phyloP scores from a whole-genome alignment of 2,888 invertebrate genomes.

The Glaucopsyche alexis region DNA sequence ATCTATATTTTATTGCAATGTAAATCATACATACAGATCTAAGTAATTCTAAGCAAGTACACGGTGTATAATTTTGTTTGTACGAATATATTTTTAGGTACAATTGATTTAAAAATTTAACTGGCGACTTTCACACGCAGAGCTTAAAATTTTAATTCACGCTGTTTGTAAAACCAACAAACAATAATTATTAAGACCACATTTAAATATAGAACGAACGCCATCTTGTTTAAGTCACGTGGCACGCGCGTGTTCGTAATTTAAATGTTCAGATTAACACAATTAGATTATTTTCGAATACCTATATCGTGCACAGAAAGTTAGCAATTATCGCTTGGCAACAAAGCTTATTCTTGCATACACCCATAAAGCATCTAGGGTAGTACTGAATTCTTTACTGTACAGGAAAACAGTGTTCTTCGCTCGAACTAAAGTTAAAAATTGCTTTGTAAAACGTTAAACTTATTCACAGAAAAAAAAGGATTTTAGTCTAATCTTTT shows the following conservation, averaged over 20 bases:
- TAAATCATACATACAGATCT: too few species aligned
- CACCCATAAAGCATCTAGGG: neutral
- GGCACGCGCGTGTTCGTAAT: constrained; percentile 41
- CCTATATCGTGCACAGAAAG: constrained; percentile 24
- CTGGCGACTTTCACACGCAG: constrained; percentile 37
- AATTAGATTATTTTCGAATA: constrained; percentile 37
- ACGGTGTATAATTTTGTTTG: neutral
- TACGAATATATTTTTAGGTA: neutral
- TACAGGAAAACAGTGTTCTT: constrained; percentile 8
- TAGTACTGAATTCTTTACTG: neutral
- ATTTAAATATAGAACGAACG: constrained; percentile 45
- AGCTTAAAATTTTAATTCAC: constrained; percentile 38
- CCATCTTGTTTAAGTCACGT: constrained; percentile 45
- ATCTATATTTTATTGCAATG: too few species aligned
- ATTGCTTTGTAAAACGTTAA: neutral
- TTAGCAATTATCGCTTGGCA: neutral
- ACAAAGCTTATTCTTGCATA: neutral
- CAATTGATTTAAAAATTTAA: constrained; percentile 25
- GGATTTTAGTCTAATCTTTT: constrained; percentile 37
- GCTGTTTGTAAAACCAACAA: constrained; percentile 51
- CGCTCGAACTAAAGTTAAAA: neutral
- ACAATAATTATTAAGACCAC: constrained; percentile 52
- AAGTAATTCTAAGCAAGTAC: too few species aligned
- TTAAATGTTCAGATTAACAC: constrained; percentile 41
- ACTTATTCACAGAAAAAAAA: neutral